Evolutionary conservation across 2,113 vertebrate genomes (phyloP).

Genomic region (Solea solea): DNA sequence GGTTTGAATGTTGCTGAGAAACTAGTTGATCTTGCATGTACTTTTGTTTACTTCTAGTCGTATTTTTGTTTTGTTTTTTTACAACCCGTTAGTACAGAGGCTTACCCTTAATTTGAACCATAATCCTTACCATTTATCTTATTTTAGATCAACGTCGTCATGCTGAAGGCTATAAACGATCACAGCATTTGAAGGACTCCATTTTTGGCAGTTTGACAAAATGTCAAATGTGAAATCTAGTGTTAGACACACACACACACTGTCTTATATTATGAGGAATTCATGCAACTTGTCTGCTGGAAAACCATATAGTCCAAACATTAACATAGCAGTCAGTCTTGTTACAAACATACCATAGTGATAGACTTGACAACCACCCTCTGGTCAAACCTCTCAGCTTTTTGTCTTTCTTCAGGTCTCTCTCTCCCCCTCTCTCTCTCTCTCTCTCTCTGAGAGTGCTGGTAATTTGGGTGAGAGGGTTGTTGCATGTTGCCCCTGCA

Average conservation of each 20-base stretch:
- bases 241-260: neutral
- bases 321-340: neutral
- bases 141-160: neutral
- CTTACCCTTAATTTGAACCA: neutral
- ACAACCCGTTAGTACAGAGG: neutral
- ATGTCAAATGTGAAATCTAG: neutral
- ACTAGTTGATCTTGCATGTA: neutral
- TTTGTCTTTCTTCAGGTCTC: constrained; percentile 14
- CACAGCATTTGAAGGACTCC: too few species aligned
- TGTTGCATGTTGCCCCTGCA: constrained; percentile 50
- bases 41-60: neutral
- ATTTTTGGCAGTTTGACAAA: neutral
- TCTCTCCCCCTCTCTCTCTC: constrained; percentile 10
- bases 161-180: neutral
- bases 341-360: neutral
- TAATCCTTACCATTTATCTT: neutral
- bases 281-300: neutral
- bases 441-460: constrained; percentile 19
- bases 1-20: neutral
- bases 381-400: constrained; percentile 1
- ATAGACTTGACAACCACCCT: neutral
- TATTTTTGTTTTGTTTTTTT: neutral
- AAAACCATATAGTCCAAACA: neutral
- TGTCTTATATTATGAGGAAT: neutral
- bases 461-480: constrained; percentile 33